Percentiles rank a stretch among this genome's conserved stretches.
phyloP scores from a whole-genome alignment of 2,113 vertebrate species.

The Pholis gunnellus region DNA sequence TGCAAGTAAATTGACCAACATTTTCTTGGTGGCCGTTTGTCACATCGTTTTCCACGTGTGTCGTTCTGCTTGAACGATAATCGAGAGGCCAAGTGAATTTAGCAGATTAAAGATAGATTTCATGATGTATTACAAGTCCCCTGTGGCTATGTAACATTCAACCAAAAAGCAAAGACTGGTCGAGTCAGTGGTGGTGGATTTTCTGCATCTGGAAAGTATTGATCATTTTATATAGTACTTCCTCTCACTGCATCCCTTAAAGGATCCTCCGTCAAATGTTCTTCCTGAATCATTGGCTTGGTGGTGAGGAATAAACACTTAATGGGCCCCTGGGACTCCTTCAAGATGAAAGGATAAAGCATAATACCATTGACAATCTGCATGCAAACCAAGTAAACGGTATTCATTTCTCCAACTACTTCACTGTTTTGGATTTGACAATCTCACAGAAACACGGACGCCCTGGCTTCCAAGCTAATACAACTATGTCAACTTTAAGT shows the following conservation, averaged over 20 bases:
- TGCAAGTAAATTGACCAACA: neutral
- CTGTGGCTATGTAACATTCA: neutral
- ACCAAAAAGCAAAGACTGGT: neutral
- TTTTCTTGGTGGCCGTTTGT: neutral
- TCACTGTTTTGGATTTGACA: slow-evolving; percentile 14
- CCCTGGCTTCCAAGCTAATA: neutral
- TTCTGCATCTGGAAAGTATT: slow-evolving; percentile 45
- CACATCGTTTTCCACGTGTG: neutral
- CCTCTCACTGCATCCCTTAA: slow-evolving; percentile 31
- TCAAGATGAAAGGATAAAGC: slow-evolving; percentile 3
- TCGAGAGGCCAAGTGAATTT: neutral
- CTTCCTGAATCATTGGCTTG: slow-evolving; percentile 36
- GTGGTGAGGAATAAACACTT: slow-evolving; percentile 44
- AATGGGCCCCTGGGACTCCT: slow-evolving; percentile 8
- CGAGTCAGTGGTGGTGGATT: slow-evolving; percentile 1
- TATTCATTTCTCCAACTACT: slow-evolving; percentile 12
- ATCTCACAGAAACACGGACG: neutral
- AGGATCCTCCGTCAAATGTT: slow-evolving; percentile 56
- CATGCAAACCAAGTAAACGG: neutral
- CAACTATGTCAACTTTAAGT: neutral
- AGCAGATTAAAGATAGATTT: neutral
- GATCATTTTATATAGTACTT: slow-evolving; percentile 38
- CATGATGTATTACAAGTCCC: neutral
- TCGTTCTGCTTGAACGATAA: neutral
- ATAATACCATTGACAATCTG: neutral